These are phyloP conservation scores for Drosophila santomea DNA, from an alignment of 1,140 invertebrate genomes.

Conservation along the genomic window DNA sequence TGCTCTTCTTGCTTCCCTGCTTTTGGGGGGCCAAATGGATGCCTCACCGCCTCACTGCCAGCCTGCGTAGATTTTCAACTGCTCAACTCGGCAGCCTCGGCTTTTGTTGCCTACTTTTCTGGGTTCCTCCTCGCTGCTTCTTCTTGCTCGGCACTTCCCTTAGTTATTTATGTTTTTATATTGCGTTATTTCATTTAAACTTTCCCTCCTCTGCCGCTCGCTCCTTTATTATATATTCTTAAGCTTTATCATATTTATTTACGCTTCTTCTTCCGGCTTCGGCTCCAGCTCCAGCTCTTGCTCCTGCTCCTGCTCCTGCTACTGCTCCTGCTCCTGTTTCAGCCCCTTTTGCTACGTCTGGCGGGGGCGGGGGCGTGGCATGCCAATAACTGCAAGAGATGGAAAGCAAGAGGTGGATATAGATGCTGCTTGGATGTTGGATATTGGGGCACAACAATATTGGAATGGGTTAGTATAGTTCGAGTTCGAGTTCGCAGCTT, in stretches of 20 bases:
- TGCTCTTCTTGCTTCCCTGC: background rate
- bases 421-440: background rate
- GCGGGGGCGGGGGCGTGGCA: constrained; percentile 38
- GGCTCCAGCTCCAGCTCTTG: background rate
- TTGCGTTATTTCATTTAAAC: constrained; percentile 83
- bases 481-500: constrained; percentile 11
- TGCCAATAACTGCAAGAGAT: constrained; percentile 47
- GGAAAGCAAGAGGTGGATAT: constrained; percentile 15
- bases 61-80: too few species aligned
- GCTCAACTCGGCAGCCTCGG: too few species aligned
- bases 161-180: constrained; percentile 79
- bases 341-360: constrained; percentile 14
- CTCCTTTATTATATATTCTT: constrained; percentile 78
- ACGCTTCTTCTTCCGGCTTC: constrained; percentile 57
- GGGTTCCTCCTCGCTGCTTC: constrained; percentile 3
- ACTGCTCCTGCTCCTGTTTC: constrained; percentile 12
- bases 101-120: constrained; percentile 26
- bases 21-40: too few species aligned
- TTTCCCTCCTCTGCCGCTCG: constrained; percentile 32
- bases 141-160: constrained; percentile 26
- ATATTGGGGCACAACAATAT: background rate
- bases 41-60: too few species aligned
- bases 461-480: background rate
- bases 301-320: constrained; percentile 31
- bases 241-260: constrained; percentile 83